Evolutionary conservation across 2,113 vertebrate species (phyloP).

Genomic region (Hystrix brachyura): DNA sequence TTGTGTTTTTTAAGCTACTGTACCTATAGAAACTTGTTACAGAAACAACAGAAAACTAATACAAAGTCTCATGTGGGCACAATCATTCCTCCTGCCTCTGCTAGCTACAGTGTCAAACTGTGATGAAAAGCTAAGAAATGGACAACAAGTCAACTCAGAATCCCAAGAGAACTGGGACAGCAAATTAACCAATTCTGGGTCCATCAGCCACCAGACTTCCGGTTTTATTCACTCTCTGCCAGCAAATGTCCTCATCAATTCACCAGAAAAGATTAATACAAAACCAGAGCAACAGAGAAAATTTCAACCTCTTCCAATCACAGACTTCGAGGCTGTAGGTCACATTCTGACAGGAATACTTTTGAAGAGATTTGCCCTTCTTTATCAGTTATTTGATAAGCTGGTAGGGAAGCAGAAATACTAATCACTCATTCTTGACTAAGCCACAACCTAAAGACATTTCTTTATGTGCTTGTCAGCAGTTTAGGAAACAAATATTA

Average conservation of each 20-base stretch:
- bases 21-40: not conserved
- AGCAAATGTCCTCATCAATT: not conserved
- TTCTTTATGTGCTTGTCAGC: not conserved
- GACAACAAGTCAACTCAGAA: not conserved
- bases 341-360: not conserved
- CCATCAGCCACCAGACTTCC: not conserved
- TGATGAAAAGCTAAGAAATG: not conserved
- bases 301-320: not conserved
- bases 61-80: not conserved
- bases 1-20: not conserved
- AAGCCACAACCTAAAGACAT: conserved; percentile 4
- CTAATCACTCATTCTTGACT: not conserved
- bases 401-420: not conserved
- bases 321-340: not conserved
- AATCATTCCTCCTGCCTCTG: not conserved
- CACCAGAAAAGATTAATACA: not conserved
- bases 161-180: not conserved
- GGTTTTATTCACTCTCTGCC: not conserved
- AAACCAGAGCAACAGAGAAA: not conserved
- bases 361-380: not conserved
- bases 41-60: conserved; percentile 10
- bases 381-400: not conserved
- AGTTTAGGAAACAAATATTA: conserved; percentile 17
- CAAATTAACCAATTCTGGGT: not conserved
- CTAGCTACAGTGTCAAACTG: not conserved